phyloP scores from a whole-genome alignment of 2,888 invertebrate species.

The Hetaerina titia region DNA sequence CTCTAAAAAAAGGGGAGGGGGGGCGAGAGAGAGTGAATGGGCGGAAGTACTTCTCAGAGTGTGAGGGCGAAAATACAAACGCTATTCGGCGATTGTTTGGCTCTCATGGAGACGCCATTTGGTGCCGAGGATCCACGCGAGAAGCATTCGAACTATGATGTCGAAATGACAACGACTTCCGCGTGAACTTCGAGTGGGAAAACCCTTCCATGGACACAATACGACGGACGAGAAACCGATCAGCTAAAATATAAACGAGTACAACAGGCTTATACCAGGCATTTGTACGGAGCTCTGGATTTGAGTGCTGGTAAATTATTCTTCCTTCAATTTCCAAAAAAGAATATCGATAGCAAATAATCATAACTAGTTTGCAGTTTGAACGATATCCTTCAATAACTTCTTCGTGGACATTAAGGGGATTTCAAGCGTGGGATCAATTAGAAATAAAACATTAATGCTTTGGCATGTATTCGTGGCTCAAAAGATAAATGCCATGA shows the following conservation, averaged over 20 bases:
- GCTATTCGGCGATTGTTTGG: background rate
- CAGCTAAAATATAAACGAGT: background rate
- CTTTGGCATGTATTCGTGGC: no score
- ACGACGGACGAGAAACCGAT: background rate
- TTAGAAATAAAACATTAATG: no score
- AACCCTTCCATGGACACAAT: background rate
- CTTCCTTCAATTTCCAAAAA: background rate
- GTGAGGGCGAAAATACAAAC: background rate
- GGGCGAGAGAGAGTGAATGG: background rate
- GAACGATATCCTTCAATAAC: no score
- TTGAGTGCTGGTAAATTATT: background rate
- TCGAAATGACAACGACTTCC: background rate
- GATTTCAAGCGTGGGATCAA: no score
- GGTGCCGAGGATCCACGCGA: constrained; percentile 4
- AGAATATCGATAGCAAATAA: background rate
- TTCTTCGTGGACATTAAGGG: no score
- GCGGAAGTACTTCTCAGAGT: background rate
- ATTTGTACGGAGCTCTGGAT: background rate
- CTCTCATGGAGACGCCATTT: background rate
- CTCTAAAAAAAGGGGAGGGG: background rate
- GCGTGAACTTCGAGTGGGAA: background rate
- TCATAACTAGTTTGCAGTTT: background rate
- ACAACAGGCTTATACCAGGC: background rate
- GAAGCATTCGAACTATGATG: background rate
- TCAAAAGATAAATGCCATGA: no score